A percentile compares a stretch with the other conserved stretches of the same genome.
These are phyloP conservation scores for Heliopora coerulea DNA, from an alignment of 92 coral and sea anemone species.

Conservation along the genomic window DNA sequence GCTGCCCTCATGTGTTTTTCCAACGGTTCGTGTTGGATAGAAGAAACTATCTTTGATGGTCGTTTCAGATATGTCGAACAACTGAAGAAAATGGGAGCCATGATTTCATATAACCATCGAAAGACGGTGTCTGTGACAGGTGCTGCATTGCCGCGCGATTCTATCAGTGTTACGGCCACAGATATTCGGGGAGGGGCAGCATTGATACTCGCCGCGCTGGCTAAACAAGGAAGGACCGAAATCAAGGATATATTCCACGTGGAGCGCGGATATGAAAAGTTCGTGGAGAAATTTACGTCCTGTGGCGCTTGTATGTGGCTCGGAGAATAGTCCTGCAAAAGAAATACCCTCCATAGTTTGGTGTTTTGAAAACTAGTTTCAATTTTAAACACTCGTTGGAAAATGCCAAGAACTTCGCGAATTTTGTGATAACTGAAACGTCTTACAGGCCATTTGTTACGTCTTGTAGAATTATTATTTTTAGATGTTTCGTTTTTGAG, in stretches of 20 bases:
- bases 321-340: no score
- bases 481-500: no score
- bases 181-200: conserved; percentile 65
- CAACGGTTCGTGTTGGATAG: conserved; percentile 41
- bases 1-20: conserved; percentile 57
- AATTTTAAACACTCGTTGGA: no score
- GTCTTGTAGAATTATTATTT: no score
- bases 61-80: conserved; percentile 20
- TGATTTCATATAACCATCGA: conserved; percentile 2
- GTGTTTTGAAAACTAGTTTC: no score
- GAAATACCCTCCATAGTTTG: no score
- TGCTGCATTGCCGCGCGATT: neutral
- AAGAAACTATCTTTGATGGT: conserved; percentile 19
- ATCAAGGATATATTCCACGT: conserved; percentile 53
- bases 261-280: conserved; percentile 58
- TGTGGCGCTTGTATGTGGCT: conserved; percentile 40
- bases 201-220: conserved; percentile 51
- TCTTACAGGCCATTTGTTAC: no score
- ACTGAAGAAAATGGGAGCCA: conserved; percentile 52
- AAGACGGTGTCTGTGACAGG: neutral
- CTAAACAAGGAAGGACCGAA: conserved; percentile 23
- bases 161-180: conserved; percentile 13
- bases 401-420: no score
- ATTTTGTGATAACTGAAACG: no score
- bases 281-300: conserved; percentile 31